Evolutionary conservation across 2,113 vertebrate species (phyloP).

Genomic region (Chaetura pelagica): DNA sequence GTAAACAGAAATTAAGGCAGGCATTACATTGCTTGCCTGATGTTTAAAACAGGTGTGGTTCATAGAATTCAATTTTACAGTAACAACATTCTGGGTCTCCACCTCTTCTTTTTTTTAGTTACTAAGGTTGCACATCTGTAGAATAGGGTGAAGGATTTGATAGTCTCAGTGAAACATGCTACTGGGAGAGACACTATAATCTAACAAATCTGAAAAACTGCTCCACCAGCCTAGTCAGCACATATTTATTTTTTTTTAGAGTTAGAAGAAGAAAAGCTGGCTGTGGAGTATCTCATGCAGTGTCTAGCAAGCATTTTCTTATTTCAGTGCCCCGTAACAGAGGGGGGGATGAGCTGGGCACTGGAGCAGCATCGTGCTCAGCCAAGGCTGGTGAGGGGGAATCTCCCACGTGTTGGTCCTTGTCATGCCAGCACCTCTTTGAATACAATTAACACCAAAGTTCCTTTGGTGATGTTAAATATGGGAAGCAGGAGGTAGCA

Average conservation of each 20-base stretch:
- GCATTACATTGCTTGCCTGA: background rate
- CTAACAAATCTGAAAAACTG: background rate
- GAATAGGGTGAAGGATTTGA: background rate
- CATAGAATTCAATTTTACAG: background rate
- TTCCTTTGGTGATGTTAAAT: background rate
- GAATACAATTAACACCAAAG: background rate
- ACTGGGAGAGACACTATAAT: background rate
- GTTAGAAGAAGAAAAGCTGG: background rate
- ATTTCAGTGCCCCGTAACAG: background rate
- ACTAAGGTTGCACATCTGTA: background rate
- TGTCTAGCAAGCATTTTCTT: background rate
- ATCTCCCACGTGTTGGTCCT: background rate
- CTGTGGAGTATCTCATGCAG: background rate
- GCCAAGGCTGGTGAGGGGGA: background rate
- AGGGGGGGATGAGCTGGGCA: background rate
- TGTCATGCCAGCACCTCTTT: background rate
- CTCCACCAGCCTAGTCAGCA: background rate
- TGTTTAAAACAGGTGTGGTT: background rate
- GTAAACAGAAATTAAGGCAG: background rate
- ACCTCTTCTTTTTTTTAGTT: background rate
- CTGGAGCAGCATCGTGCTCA: fast-evolving
- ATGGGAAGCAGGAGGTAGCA: background rate
- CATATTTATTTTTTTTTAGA: background rate
- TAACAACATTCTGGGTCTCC: background rate
- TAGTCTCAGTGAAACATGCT: background rate